A percentile compares a stretch with the other conserved stretches of the same genome.
Conservation (phyloP, 2,797 vertebrate genomes). For the Onychomys arenicola region DNA sequence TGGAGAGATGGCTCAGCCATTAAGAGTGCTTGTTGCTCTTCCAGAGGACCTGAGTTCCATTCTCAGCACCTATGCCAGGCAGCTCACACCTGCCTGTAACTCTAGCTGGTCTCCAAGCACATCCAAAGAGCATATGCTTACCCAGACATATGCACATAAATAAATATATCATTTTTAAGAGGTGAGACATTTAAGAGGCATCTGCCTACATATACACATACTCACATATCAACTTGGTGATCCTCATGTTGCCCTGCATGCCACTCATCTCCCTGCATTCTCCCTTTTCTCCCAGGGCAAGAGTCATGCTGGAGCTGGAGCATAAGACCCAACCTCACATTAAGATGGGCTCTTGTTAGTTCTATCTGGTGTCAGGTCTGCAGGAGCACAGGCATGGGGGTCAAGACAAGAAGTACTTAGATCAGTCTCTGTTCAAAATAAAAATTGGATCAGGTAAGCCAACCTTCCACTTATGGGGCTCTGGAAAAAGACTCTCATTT, state of each 20-base stretch:
- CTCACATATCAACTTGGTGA: neutral
- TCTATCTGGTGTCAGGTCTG: slow-evolving; percentile 62
- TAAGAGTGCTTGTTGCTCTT: neutral
- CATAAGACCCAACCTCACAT: neutral
- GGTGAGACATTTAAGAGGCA: neutral
- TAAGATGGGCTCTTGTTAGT: neutral
- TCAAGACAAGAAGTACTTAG: slow-evolving; percentile 34
- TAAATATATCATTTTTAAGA: neutral
- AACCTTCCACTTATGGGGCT: neutral
- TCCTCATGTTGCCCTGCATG: neutral
- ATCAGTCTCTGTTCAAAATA: neutral
- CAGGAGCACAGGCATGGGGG: neutral
- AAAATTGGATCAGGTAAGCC: slow-evolving; percentile 1
- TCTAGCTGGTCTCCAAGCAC: neutral
- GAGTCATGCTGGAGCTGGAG: neutral
- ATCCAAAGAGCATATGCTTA: neutral
- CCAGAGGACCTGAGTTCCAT: neutral
- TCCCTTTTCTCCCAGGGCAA: slow-evolving; percentile 10
- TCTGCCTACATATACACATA: neutral
- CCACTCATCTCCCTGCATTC: neutral
- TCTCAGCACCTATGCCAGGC: neutral
- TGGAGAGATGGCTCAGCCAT: neutral
- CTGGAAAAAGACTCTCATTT: neutral
- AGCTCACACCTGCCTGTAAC: neutral
- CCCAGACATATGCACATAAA: neutral